These are phyloP conservation scores for Ammodytes marinus DNA, from an alignment of 2,113 vertebrate genomes.

Conservation along the genomic window DNA sequence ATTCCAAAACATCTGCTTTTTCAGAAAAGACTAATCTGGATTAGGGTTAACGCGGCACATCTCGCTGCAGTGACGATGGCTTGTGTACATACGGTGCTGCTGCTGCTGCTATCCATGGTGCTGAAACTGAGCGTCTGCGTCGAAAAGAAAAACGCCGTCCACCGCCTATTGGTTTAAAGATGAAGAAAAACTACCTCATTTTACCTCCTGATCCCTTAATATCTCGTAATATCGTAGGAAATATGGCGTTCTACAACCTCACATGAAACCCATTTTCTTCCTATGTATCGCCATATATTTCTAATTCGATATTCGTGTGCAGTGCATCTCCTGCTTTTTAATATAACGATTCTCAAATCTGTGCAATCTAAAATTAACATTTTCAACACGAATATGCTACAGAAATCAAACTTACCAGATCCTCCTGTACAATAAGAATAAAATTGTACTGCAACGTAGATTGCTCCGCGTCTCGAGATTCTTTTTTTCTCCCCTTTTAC, in stretches of 20 bases:
- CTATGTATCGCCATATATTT: not conserved
- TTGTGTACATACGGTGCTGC: conserved; percentile 25
- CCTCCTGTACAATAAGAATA: conserved; percentile 40
- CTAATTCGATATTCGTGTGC: not conserved
- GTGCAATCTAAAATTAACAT: rapidly evolving
- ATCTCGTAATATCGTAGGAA: not conserved
- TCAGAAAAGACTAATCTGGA: too few relatives aligned
- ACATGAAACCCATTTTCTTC: not conserved
- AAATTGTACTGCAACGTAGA: conserved; percentile 53
- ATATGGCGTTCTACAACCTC: not conserved
- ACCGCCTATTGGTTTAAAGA: conserved; percentile 51
- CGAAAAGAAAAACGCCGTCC: conserved; percentile 29
- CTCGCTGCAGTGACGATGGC: not conserved
- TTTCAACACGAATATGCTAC: not conserved
- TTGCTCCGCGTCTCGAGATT: conserved; percentile 50
- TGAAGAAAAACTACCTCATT: not conserved
- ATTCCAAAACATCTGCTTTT: not conserved
- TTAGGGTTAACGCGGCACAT: not conserved
- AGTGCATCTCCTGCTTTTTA: conserved; percentile 17
- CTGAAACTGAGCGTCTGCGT: conserved; percentile 77
- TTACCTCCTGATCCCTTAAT: not conserved
- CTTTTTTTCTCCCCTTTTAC: conserved; percentile 30
- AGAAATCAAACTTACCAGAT: conserved; percentile 68
- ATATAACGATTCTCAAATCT: not conserved
- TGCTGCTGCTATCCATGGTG: conserved; percentile 82